These are phyloP conservation scores for Probosciger aterrimus DNA, from an alignment of 2,113 vertebrate genomes.

Conservation along the genomic window DNA sequence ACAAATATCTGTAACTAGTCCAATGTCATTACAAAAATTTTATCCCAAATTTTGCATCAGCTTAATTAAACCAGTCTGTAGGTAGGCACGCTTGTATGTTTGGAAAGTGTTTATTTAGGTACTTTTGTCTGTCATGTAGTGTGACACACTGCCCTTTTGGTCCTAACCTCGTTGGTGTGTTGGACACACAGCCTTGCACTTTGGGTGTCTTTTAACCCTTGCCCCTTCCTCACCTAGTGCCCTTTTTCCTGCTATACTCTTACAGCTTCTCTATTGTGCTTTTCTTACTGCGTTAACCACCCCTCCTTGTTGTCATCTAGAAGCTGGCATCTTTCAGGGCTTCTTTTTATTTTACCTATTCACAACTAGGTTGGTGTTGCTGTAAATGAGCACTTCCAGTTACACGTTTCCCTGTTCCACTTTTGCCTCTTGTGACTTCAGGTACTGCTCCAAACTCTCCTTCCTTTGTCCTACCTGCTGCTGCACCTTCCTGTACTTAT, in stretches of 20 bases:
- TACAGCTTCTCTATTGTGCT: not conserved
- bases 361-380: accelerated
- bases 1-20: not conserved
- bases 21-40: not conserved
- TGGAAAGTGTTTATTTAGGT: not conserved
- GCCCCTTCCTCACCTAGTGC: not conserved
- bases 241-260: not conserved
- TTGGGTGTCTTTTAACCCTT: not conserved
- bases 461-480: accelerated
- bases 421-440: not conserved
- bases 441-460: not conserved
- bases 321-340: not conserved
- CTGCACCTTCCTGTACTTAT: not conserved
- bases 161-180: not conserved
- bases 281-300: not conserved
- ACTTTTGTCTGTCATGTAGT: not conserved
- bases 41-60: not conserved
- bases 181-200: not conserved
- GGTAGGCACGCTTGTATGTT: not conserved
- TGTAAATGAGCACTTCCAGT: not conserved
- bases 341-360: not conserved
- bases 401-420: not conserved
- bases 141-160: not conserved
- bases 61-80: not conserved
- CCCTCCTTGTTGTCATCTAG: not conserved